These are phyloP conservation scores for Kobus ellipsiprymnus DNA, from an alignment of 2,113 vertebrate genomes.

Conservation along the genomic window DNA sequence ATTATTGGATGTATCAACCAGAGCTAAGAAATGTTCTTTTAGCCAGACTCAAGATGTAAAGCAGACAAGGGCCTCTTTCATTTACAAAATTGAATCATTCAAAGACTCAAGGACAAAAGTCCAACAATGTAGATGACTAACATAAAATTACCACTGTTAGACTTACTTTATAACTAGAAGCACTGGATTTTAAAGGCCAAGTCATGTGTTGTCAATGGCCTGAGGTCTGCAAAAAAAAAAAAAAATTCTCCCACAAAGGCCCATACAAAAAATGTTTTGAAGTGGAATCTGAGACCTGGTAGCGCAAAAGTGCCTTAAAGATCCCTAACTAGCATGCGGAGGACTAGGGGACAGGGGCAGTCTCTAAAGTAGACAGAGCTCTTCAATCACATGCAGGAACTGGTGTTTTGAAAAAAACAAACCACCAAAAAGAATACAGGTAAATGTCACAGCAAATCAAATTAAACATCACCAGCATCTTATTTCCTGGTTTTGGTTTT, in stretches of 20 bases:
- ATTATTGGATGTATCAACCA: background rate
- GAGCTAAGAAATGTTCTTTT: background rate
- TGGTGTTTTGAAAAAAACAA: constrained; percentile 11
- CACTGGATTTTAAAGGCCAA: background rate
- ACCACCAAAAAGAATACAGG: background rate
- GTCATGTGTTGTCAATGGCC: background rate
- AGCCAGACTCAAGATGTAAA: background rate
- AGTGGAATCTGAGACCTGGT: background rate
- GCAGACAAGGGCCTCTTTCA: background rate
- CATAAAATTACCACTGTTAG: background rate
- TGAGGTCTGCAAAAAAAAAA: background rate
- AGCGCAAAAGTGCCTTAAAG: background rate
- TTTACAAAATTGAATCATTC: background rate
- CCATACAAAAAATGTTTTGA: background rate
- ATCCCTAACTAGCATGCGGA: background rate
- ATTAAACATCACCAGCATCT: background rate
- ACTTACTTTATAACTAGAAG: background rate
- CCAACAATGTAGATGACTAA: background rate
- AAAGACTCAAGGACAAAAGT: background rate
- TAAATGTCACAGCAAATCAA: constrained; percentile 8
- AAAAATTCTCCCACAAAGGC: background rate
- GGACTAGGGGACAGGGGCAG: background rate
- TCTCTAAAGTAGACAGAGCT: background rate
- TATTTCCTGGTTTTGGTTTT: background rate
- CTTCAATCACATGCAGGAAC: background rate